Percentiles rank a stretch among this genome's conserved stretches.
phyloP scores from a whole-genome alignment of 2,113 vertebrate species.

The Nematolebias whitei region DNA sequence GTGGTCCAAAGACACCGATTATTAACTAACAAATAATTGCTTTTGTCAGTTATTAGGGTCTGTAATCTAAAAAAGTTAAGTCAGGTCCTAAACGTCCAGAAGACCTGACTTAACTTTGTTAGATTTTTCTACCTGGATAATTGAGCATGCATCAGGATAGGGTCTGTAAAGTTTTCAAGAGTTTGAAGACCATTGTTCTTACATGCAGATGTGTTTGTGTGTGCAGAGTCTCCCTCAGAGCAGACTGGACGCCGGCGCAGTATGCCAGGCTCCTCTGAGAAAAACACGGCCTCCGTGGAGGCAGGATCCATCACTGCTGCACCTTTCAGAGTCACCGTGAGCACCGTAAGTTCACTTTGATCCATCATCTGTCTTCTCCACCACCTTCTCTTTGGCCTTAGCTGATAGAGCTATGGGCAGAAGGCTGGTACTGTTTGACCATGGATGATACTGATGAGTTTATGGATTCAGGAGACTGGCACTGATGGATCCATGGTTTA shows the following conservation, averaged over 20 bases:
- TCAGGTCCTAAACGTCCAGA: too few species aligned
- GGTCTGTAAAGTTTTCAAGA: too few species aligned
- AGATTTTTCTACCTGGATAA: too few species aligned
- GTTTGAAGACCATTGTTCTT: not conserved
- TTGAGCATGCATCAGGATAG: too few species aligned
- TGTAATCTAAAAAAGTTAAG: too few species aligned
- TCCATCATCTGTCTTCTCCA: not conserved
- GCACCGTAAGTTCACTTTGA: slow-evolving; percentile 61
- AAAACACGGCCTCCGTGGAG: slow-evolving; percentile 88
- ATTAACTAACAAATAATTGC: not conserved
- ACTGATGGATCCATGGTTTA: too few species aligned
- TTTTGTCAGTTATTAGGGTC: too few species aligned
- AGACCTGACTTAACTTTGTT: too few species aligned
- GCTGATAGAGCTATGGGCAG: slow-evolving; percentile 9
- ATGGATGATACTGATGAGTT: not conserved
- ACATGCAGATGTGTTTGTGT: not conserved
- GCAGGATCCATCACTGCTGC: slow-evolving; percentile 82
- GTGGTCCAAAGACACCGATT: too few species aligned
- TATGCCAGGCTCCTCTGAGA: slow-evolving; percentile 88
- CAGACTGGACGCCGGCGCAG: slow-evolving; percentile 90
- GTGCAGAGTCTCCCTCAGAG: slow-evolving; percentile 93
- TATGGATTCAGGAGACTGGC: too few species aligned
- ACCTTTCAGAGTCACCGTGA: slow-evolving; percentile 95
- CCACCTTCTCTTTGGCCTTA: not conserved
- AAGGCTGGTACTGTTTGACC: too few species aligned